Evolutionary conservation across 2,113 vertebrate species (phyloP).

Genomic region (Erpornis zantholeuca): DNA sequence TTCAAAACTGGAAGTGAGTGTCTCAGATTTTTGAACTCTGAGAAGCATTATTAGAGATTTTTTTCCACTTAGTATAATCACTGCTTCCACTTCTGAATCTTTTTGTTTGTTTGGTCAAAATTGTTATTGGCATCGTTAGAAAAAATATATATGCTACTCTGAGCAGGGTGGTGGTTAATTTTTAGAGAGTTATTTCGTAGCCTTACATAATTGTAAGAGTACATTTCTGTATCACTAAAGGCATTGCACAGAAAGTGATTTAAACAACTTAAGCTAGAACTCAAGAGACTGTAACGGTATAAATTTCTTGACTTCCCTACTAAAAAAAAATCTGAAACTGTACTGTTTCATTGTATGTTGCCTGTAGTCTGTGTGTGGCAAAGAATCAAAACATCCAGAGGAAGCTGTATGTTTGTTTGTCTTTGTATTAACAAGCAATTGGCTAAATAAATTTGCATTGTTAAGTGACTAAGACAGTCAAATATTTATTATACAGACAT

Average conservation of each 20-base stretch:
- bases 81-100: neutral
- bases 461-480: slow-evolving; percentile 30
- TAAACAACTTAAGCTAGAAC: neutral
- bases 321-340: neutral
- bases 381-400: slow-evolving; percentile 14
- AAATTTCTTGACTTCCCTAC: neutral
- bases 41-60: neutral
- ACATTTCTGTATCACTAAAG: neutral
- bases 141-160: neutral
- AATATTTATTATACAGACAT: slow-evolving; percentile 20
- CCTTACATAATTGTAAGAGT: neutral
- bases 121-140: neutral
- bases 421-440: slow-evolving; percentile 46
- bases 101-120: neutral
- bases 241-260: neutral
- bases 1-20: neutral
- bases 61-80: neutral
- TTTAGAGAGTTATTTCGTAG: neutral
- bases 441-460: slow-evolving; percentile 46
- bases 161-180: neutral
- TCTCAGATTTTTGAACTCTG: neutral
- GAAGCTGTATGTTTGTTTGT: slow-evolving; percentile 18
- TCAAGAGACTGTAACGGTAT: neutral
- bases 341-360: slow-evolving; percentile 19
- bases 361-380: slow-evolving; percentile 32